Percentiles rank a stretch among this genome's conserved stretches.
These are phyloP conservation scores for Lethocerus indicus DNA, from an alignment of 1,140 invertebrate species.

Conservation along the genomic window DNA sequence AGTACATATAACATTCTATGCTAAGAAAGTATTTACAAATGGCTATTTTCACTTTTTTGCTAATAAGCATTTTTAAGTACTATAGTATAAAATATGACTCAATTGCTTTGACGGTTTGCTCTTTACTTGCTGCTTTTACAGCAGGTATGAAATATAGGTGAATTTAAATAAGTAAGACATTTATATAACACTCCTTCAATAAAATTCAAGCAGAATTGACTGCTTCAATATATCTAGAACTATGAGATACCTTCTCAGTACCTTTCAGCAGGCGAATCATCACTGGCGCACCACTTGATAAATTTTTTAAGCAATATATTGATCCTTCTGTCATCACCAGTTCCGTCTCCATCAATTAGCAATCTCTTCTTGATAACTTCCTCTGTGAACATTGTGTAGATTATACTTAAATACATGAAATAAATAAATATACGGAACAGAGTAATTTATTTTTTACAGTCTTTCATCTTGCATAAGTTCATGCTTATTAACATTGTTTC, in stretches of 20 bases:
- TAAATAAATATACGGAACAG: too few relatives aligned
- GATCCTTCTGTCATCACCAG: slow-evolving; percentile 79
- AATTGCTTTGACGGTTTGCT: neutral
- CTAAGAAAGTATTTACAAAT: too few relatives aligned
- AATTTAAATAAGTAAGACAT: slow-evolving; percentile 1
- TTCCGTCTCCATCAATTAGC: slow-evolving; percentile 89
- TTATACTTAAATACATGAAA: neutral
- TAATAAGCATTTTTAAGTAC: too few relatives aligned
- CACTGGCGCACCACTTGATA: slow-evolving; percentile 71
- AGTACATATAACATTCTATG: too few relatives aligned
- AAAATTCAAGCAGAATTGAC: neutral
- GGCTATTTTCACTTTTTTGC: too few relatives aligned
- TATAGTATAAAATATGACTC: neutral
- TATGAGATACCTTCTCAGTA: slow-evolving; percentile 22
- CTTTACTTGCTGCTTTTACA: too few relatives aligned
- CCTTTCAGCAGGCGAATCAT: slow-evolving; percentile 51
- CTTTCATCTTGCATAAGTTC: too few relatives aligned
- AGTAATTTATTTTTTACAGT: too few relatives aligned
- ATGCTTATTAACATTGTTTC: too few relatives aligned
- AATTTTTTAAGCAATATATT: slow-evolving; percentile 75
- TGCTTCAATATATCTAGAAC: neutral
- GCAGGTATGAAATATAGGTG: too few relatives aligned
- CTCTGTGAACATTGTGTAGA: slow-evolving; percentile 55
- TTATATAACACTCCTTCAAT: neutral
- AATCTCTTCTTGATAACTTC: slow-evolving; percentile 80